Percentiles rank a stretch among this genome's conserved stretches.
phyloP scores from a whole-genome alignment of 1,140 invertebrate genomes.

The Notospermus geniculatus region DNA sequence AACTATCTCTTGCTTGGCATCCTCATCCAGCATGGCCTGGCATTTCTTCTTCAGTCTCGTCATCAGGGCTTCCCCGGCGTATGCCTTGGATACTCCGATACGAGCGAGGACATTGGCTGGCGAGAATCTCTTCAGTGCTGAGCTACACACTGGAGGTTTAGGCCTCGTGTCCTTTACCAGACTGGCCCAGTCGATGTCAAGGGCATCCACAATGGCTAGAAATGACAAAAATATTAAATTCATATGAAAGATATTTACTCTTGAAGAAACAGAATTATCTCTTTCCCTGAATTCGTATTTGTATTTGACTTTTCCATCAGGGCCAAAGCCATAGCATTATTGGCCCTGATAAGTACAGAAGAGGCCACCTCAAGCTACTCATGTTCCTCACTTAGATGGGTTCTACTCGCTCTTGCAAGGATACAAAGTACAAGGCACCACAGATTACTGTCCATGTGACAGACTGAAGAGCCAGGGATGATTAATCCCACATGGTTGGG shows the following conservation, averaged over 20 bases:
- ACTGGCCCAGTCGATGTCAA: conserved; percentile 90
- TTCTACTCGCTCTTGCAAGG: too few relatives aligned
- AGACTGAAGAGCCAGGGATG: too few relatives aligned
- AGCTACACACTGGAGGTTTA: conserved; percentile 23
- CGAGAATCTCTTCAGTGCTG: conserved; percentile 39
- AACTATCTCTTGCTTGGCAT: conserved; percentile 6
- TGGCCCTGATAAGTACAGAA: too few relatives aligned
- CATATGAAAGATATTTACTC: not conserved
- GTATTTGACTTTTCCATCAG: too few relatives aligned
- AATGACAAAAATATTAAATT: not conserved
- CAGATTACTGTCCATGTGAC: too few relatives aligned
- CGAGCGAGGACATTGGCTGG: conserved; percentile 34
- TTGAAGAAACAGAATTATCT: too few relatives aligned
- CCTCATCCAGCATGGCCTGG: conserved; percentile 17
- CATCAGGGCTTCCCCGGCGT: conserved; percentile 40
- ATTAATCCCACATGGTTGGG: too few relatives aligned
- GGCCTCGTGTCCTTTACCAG: conserved; percentile 61
- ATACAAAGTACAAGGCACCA: too few relatives aligned
- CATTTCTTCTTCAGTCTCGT: conserved; percentile 33
- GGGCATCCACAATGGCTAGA: conserved; percentile 74
- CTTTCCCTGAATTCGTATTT: too few relatives aligned
- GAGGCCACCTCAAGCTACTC: too few relatives aligned
- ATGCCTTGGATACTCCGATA: conserved; percentile 42
- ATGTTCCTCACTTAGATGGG: too few relatives aligned
- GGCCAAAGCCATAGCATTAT: too few relatives aligned